These are phyloP conservation scores for Polydrusus tereticollis DNA, from an alignment of 2,888 invertebrate genomes.

Conservation along the genomic window DNA sequence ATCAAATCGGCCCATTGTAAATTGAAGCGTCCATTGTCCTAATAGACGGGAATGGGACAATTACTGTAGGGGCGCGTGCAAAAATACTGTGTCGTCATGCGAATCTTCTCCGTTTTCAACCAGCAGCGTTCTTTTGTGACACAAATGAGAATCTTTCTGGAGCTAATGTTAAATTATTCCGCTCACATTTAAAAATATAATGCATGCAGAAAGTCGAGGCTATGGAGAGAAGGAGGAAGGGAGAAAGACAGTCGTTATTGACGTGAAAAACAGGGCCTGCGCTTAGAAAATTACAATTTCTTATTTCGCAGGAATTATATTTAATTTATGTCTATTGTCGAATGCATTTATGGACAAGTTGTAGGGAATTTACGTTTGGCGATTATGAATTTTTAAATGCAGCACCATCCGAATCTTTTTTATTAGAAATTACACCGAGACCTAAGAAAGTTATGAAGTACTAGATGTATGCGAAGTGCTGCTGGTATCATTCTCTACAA, in stretches of 20 bases:
- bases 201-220: conserved; percentile 58
- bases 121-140: conserved; percentile 50
- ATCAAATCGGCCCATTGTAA: no score
- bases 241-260: conserved; percentile 60
- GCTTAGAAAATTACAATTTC: conserved; percentile 50
- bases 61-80: background rate
- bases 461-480: no score
- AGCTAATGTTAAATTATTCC: conserved; percentile 63
- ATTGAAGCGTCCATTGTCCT: no score
- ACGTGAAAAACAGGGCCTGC: conserved; percentile 62
- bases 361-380: no score
- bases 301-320: background rate
- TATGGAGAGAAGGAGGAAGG: conserved; percentile 32
- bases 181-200: conserved; percentile 64
- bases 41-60: no score
- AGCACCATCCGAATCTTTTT: no score
- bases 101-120: conserved; percentile 38
- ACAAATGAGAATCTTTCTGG: conserved; percentile 51
- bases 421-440: no score
- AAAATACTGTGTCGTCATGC: conserved; percentile 7
- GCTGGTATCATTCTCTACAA: no score
- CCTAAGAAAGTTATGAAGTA: no score
- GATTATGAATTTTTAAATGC: no score
- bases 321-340: no score
- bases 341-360: no score